Evolutionary conservation across 2,113 vertebrate genomes (phyloP), one percentile per base, ranked within the genome.

Genomic region (Tichodroma muraria): DNA sequence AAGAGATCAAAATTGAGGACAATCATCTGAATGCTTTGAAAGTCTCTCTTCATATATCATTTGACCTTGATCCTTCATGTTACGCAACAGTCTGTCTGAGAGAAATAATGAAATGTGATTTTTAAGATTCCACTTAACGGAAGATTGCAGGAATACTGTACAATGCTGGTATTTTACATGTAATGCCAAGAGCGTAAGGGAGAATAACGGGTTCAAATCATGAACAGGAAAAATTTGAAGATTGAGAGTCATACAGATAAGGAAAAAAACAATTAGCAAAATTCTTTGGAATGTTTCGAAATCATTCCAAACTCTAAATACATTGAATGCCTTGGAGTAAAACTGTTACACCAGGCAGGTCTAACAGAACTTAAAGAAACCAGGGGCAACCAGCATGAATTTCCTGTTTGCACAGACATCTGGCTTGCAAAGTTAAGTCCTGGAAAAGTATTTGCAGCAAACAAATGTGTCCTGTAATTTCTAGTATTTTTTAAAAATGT

Each of bases 51-150:
- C 95, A 85, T 49, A 13, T 99, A 56, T 98, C 98, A 65, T 99
- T 99, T 81, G 97, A 98, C 91, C 98, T 99, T 72, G 98, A 99
- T 71, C 97, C 98, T 37, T 99, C 99, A 2, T 99, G 99, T 97
- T 99, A 99, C 5, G 99, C 99, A 47, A 99, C 99, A 8, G 96
- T 99, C 71, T 99, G 98, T 96, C 98, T 99, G 77, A 96, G 98
- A 88, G 99, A 99, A 97, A 98, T 99, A 84, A 99, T 99, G 99
- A 99, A 99, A 95, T 98, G 97, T 92, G 97, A 99, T 31, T 92
- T 97, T 65, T 98, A 95, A 97, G 77, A 70, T 76, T 87, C 11
- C 7, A 38, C 27, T 49, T 89, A 57, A 66, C 27, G 16, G 60
- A 89, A 64, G 27, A 80, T 52, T 71, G 40, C 37, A 42, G 53